phyloP scores from a whole-genome alignment of 2,113 vertebrate species.

The Oncorhynchus clarkii region DNA sequence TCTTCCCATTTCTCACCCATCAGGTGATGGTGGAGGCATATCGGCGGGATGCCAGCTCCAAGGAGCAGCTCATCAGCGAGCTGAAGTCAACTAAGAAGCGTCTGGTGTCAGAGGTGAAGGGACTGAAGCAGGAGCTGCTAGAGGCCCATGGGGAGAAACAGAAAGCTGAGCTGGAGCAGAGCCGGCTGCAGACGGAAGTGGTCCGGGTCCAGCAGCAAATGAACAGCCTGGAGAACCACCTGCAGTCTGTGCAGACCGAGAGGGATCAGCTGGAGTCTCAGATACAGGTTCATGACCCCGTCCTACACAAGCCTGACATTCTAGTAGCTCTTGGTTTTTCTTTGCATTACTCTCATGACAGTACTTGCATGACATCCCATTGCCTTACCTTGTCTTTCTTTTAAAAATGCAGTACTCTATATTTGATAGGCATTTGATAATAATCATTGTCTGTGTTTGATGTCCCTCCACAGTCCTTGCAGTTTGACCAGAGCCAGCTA shows the following conservation, averaged over 20 bases:
- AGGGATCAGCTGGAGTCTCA: slow-evolving; percentile 82
- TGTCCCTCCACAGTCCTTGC: slow-evolving; percentile 75
- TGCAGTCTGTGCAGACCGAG: slow-evolving; percentile 82
- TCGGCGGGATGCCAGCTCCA: slow-evolving; percentile 89
- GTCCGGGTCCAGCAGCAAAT: slow-evolving; percentile 83
- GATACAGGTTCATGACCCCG: slow-evolving; percentile 77
- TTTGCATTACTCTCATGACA: background rate
- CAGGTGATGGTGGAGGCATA: slow-evolving; percentile 98
- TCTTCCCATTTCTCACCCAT: background rate
- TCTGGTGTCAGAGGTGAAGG: slow-evolving; percentile 82
- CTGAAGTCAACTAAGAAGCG: slow-evolving; percentile 90
- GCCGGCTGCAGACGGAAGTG: slow-evolving; percentile 80
- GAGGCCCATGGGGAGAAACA: slow-evolving; percentile 79
- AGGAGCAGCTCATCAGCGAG: slow-evolving; percentile 91
- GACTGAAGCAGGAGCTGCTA: slow-evolving; percentile 82
- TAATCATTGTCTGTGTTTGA: background rate
- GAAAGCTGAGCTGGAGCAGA: slow-evolving; percentile 76
- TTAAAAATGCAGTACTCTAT: too few relatives aligned
- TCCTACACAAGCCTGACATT: too few relatives aligned
- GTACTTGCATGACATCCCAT: background rate
- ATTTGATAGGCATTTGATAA: too few relatives aligned
- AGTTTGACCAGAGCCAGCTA: slow-evolving; percentile 87
- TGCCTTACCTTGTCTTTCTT: too few relatives aligned
- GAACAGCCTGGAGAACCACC: slow-evolving; percentile 82
- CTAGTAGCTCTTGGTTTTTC: too few relatives aligned